phyloP scores from a whole-genome alignment of 2,113 vertebrate genomes.

The Cololabis saira region DNA sequence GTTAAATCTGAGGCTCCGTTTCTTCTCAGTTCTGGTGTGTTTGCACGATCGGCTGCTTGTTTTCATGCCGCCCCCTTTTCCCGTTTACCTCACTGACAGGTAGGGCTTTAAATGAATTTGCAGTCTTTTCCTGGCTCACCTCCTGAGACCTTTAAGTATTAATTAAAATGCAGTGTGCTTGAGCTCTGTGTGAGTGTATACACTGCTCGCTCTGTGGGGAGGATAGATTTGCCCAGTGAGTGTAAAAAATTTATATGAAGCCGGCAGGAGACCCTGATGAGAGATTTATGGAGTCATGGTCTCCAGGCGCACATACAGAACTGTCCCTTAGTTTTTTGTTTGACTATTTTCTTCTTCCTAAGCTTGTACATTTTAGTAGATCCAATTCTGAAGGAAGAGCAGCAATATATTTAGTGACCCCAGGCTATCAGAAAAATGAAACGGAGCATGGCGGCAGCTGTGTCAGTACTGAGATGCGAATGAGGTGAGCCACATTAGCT shows the following conservation, averaged over 20 bases:
- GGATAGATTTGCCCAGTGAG: slow-evolving; percentile 29
- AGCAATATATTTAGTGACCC: slow-evolving; percentile 38
- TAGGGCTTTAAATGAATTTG: slow-evolving; percentile 43
- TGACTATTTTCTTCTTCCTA: slow-evolving; percentile 14
- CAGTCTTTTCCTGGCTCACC: slow-evolving; percentile 39
- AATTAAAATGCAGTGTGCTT: slow-evolving; percentile 65
- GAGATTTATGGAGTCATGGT: slow-evolving; percentile 35
- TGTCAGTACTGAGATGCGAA: slow-evolving; percentile 49
- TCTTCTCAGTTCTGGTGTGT: slow-evolving; percentile 3
- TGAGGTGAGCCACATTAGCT: slow-evolving; percentile 46
- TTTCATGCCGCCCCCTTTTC: slow-evolving; percentile 9
- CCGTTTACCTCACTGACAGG: slow-evolving; percentile 31
- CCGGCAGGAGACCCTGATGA: slow-evolving; percentile 39
- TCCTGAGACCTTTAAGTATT: slow-evolving; percentile 56
- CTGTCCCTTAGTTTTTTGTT: slow-evolving; percentile 1
- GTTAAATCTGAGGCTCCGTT: slow-evolving; percentile 28
- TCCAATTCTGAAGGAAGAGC: slow-evolving; percentile 19
- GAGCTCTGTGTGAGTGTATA: slow-evolving; percentile 47
- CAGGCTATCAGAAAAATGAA: slow-evolving; percentile 51
- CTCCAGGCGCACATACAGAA: neutral
- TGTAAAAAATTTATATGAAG: slow-evolving; percentile 25
- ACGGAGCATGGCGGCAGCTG: slow-evolving; percentile 38
- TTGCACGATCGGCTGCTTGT: neutral
- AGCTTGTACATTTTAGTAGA: slow-evolving; percentile 23
- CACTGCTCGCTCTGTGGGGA: slow-evolving; percentile 38